Evolutionary conservation across 2,888 invertebrate species (phyloP).

Genomic region (Melinaea menophilus): DNA sequence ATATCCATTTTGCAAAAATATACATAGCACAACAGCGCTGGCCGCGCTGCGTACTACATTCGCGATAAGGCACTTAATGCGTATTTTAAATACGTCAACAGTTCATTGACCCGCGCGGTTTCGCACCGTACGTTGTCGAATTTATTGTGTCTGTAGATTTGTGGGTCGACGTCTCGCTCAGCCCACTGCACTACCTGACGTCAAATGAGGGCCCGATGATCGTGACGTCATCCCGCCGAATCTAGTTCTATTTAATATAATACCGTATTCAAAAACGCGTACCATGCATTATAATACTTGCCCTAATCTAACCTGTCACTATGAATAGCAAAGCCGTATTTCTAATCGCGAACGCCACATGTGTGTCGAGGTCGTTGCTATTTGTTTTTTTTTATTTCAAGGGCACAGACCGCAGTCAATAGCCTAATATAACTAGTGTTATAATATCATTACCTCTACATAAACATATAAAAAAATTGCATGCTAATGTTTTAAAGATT

Average conservation of each 20-base stretch:
- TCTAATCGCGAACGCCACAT: conserved; percentile 46
- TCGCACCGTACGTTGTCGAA: conserved; percentile 70
- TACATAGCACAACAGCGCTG: conserved; percentile 56
- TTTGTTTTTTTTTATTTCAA: conserved; percentile 72
- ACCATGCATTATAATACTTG: conserved; percentile 62
- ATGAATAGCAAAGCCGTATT: conserved; percentile 54
- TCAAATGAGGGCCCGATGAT: conserved; percentile 67
- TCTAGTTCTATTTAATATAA: conserved; percentile 61
- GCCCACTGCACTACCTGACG: conserved; percentile 53
- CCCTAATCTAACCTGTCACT: conserved; percentile 70
- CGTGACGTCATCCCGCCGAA: conserved; percentile 68
- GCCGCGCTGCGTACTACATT: conserved; percentile 66
- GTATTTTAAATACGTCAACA: conserved; percentile 76
- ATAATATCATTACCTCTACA: conserved; percentile 2
- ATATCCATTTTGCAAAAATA: conserved; percentile 72
- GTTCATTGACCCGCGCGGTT: conserved; percentile 70
- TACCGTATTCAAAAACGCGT: conserved; percentile 62
- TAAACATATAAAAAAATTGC: too few species aligned
- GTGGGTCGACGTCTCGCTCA: conserved; percentile 61
- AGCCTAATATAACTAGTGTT: conserved; percentile 21
- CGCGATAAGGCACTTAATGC: conserved; percentile 73
- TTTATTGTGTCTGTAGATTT: conserved; percentile 78
- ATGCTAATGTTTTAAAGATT: neutral
- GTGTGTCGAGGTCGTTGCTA: conserved; percentile 72
- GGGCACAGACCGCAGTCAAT: conserved; percentile 45